These are phyloP conservation scores for Dermatemys mawii DNA, from an alignment of 2,113 vertebrate genomes.

Conservation along the genomic window DNA sequence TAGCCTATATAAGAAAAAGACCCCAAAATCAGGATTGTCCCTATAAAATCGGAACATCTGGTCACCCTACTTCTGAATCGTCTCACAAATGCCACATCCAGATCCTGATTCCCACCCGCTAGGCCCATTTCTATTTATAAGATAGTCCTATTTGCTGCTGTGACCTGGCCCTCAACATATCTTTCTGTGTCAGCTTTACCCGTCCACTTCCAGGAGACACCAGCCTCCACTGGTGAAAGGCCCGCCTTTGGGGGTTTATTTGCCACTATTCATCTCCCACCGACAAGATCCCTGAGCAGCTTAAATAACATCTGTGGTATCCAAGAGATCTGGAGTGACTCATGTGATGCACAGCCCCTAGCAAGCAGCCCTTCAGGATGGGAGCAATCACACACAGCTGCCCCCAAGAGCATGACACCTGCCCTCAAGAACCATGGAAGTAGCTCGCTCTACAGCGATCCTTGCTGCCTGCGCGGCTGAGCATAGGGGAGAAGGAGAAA, in stretches of 20 bases:
- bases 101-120: neutral
- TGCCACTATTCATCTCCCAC: neutral
- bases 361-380: neutral
- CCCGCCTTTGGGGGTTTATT: neutral
- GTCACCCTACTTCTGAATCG: no score
- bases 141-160: accelerated
- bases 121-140: neutral
- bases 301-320: neutral
- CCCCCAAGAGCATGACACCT: neutral
- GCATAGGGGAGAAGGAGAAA: neutral
- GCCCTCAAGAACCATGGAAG: no score
- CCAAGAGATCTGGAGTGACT: neutral
- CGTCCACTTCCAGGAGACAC: neutral
- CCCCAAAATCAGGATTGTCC: no score
- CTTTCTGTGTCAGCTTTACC: neutral
- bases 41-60: no score
- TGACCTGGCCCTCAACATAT: accelerated
- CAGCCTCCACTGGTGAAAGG: neutral
- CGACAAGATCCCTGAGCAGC: accelerated
- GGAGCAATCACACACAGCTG: neutral
- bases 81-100: neutral
- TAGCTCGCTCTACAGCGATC: neutral
- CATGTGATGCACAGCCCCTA: accelerated
- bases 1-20: no score
- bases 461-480: neutral